A percentile compares a stretch with the other conserved stretches of the same genome.
Conservation (phyloP, 2,113 vertebrate genomes). For the Enhydra lutris region DNA sequence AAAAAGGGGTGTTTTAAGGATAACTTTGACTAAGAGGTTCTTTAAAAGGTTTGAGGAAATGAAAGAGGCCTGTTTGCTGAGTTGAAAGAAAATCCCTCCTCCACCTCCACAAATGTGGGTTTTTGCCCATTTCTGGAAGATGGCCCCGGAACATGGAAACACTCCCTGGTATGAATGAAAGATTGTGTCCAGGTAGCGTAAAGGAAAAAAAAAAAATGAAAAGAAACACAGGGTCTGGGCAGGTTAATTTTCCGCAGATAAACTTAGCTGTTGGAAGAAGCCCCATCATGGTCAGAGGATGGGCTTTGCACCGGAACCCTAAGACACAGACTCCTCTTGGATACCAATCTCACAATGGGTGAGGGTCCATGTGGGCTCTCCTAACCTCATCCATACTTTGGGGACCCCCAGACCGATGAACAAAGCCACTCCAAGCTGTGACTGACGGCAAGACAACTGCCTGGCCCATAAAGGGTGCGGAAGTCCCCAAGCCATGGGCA, state of each 20-base stretch:
- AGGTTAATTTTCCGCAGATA: background rate
- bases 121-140: background rate
- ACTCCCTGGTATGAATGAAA: background rate
- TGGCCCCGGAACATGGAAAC: background rate
- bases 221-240: background rate
- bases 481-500: background rate
- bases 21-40: background rate
- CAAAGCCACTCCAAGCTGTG: background rate
- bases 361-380: too few species aligned
- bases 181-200: background rate
- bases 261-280: rapidly evolving
- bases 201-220: too few species aligned
- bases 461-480: rapidly evolving
- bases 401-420: too few species aligned
- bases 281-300: rapidly evolving
- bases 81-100: background rate
- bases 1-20: background rate
- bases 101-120: background rate
- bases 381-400: background rate
- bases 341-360: rapidly evolving
- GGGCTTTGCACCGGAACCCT: rapidly evolving
- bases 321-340: background rate
- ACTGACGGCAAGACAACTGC: background rate
- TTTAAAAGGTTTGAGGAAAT: background rate
- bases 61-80: background rate